phyloP scores from a whole-genome alignment of 2,888 invertebrate species.

The Anticlea derivata region DNA sequence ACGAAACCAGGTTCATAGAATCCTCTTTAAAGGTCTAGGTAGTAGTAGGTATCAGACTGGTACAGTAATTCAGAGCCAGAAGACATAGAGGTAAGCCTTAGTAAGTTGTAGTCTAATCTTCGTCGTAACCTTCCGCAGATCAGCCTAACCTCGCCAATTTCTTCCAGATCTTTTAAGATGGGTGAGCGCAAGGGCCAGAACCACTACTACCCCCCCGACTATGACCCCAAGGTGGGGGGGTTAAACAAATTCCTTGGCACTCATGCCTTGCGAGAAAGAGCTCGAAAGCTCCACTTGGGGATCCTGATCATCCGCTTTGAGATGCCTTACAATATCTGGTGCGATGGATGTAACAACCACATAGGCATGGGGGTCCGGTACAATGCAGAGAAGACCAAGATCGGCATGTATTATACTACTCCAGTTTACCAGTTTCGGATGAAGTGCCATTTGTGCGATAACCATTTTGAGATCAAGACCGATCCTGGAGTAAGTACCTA shows the following conservation, averaged over 20 bases:
- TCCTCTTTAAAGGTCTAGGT: too few relatives aligned
- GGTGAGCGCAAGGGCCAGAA: slow-evolving; percentile 99
- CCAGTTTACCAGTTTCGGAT: slow-evolving; percentile 99
- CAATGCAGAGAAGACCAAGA: slow-evolving; percentile 95
- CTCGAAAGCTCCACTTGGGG: slow-evolving; percentile 96
- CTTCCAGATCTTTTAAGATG: slow-evolving; percentile 82
- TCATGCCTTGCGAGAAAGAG: slow-evolving; percentile 97
- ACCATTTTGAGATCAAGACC: slow-evolving; percentile 98
- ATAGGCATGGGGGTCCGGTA: slow-evolving; percentile 99
- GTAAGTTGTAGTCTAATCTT: too few relatives aligned
- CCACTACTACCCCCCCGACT: slow-evolving; percentile 99
- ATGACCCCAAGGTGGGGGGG: slow-evolving; percentile 97
- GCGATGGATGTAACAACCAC: slow-evolving; percentile 98
- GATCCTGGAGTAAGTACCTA: slow-evolving; percentile 93
- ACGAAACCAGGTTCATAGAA: too few relatives aligned
- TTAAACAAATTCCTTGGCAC: slow-evolving; percentile 97
- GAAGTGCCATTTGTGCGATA: slow-evolving; percentile 99
- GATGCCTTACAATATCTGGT: slow-evolving; percentile 99
- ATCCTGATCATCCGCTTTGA: slow-evolving; percentile 98
- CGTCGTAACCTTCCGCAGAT: not conserved
- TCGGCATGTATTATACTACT: slow-evolving; percentile 99
- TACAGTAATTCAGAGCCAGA: too few relatives aligned
- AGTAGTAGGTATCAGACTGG: too few relatives aligned
- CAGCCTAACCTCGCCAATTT: not conserved
- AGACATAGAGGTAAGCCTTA: too few relatives aligned